Percentiles rank a stretch among this genome's conserved stretches.
These are phyloP conservation scores for Coreius guichenoti DNA, from an alignment of 2,797 vertebrate species.

Conservation along the genomic window DNA sequence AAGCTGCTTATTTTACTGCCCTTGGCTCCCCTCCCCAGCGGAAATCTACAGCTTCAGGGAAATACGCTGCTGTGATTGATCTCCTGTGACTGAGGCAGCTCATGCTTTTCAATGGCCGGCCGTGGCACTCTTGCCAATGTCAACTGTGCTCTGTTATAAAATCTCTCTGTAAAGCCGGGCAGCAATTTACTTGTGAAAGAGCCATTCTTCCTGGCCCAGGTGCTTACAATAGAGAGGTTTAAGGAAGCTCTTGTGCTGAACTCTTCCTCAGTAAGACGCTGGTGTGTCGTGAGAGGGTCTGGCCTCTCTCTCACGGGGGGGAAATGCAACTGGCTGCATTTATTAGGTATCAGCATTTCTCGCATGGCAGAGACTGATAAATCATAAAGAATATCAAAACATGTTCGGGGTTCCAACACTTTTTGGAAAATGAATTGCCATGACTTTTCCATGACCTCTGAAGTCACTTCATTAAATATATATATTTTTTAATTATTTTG, in stretches of 20 bases:
- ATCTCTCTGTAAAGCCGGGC: conserved; percentile 78
- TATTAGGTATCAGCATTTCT: conserved; percentile 24
- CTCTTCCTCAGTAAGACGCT: conserved; percentile 74
- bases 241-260: conserved; percentile 80
- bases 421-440: neutral
- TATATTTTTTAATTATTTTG: neutral
- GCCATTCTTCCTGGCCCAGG: conserved; percentile 80
- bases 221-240: conserved; percentile 84
- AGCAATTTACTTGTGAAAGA: conserved; percentile 80
- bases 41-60: conserved; percentile 66
- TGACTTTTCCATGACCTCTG: neutral
- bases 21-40: conserved; percentile 51
- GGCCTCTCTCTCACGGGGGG: conserved; percentile 60
- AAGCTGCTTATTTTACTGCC: conserved; percentile 58
- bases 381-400: neutral
- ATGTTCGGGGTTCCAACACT: neutral
- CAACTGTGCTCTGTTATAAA: conserved; percentile 80
- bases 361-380: neutral
- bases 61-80: conserved; percentile 76
- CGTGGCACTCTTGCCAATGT: conserved; percentile 79
- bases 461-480: neutral
- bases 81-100: conserved; percentile 73
- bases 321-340: conserved; percentile 50
- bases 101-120: conserved; percentile 74
- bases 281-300: conserved; percentile 74